A percentile compares a stretch with the other conserved stretches of the same genome.
These are phyloP conservation scores for Carpatolechia fugitivella DNA, from an alignment of 2,888 invertebrate species.

Conservation along the genomic window DNA sequence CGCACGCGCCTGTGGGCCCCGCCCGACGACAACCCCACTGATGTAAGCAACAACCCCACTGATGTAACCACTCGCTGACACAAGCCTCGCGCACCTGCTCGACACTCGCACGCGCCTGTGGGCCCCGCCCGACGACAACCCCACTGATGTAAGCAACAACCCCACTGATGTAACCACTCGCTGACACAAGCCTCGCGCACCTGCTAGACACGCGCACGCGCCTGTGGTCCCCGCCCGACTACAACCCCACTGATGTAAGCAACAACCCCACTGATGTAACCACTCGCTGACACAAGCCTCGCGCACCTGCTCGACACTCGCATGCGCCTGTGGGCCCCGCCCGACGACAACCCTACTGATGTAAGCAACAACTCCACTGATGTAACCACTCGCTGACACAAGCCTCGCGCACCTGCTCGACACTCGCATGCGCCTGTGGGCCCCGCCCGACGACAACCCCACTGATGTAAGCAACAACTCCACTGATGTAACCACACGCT, in stretches of 20 bases:
- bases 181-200: slow-evolving; percentile 93
- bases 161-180: neutral
- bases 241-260: neutral
- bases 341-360: neutral
- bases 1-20: slow-evolving; percentile 87
- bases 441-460: neutral
- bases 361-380: neutral
- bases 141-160: neutral
- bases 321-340: slow-evolving; percentile 85
- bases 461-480: neutral
- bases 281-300: too few species aligned
- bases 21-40: neutral
- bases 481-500: neutral
- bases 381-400: too few species aligned
- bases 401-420: slow-evolving; percentile 95
- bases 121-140: slow-evolving; percentile 43
- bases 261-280: neutral
- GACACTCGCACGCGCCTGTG: slow-evolving; percentile 92
- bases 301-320: slow-evolving; percentile 94
- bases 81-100: slow-evolving; percentile 93
- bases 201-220: slow-evolving; percentile 91
- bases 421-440: slow-evolving; percentile 89
- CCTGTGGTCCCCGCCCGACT: slow-evolving; percentile 81
- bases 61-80: too few species aligned
- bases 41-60: neutral